Evolutionary conservation across 2,888 invertebrate species (phyloP), one percentile per base, ranked within the genome.

Genomic region (Oscheius onirici): DNA sequence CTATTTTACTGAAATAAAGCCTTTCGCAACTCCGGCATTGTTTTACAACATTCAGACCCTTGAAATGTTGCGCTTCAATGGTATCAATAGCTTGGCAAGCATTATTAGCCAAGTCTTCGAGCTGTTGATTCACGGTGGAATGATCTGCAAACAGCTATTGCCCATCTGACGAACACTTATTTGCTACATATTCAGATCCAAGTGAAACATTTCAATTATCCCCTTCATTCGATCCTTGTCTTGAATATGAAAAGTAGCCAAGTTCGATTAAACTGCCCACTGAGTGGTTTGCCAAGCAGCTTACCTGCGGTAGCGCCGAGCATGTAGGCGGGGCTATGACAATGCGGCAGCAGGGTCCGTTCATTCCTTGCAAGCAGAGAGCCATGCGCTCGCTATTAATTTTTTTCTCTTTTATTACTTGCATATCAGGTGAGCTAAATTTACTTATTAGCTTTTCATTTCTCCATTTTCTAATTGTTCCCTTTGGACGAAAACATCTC

Each of bases 221-320:
- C n/a, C n/a, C n/a, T n/a, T n/a, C n/a, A n/a, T n/a, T n/a, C n/a
- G n/a, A n/a, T n/a, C n/a, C n/a, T n/a, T n/a, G n/a, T n/a, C n/a
- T n/a, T n/a, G n/a, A n/a, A 34, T 34, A 3, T 34, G 34, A 34
- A 34, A 58, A 58, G 58, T 41, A 58, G 40, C 58, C 43, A 40
- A 22, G 22, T 63, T 28, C 49, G 17, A 63, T 49, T 63, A 49
- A 63, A 63, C 58, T 63, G 24, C 49, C 49, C 6, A 63, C 22
- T 63, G 49, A 63, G 63, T 63, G 63, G 63, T 63, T 63, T 63
- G 63, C 63, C 63, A 46, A 63, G 63, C 63, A 49, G 66, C 66
- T 51, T 54, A 66, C 66, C 66, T 54, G 66, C 66, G 52, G 63
- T 54, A 66, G 66, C 51, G 66, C 66, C 40, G 66, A 66, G 54